A percentile compares a stretch with the other conserved stretches of the same genome.
Conservation (phyloP, 2,888 invertebrate species). For the Melanargia galathea region DNA sequence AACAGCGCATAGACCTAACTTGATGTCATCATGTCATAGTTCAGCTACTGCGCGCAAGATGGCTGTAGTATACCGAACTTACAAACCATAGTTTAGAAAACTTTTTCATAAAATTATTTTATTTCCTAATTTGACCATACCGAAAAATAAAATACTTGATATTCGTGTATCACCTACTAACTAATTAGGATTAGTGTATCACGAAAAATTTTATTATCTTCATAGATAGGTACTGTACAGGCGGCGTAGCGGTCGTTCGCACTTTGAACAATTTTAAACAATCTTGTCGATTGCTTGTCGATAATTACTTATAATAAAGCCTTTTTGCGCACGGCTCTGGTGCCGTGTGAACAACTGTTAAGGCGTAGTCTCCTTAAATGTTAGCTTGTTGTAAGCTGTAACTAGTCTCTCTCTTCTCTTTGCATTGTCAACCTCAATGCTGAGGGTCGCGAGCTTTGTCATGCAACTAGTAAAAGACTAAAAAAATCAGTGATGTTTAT, state of each 20-base stretch:
- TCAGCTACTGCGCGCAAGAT: slow-evolving; percentile 44
- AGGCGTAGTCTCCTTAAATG: slow-evolving; percentile 53
- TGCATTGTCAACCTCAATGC: too few relatives aligned
- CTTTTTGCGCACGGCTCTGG: slow-evolving; percentile 60
- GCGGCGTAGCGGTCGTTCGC: slow-evolving; percentile 20
- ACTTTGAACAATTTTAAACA: slow-evolving; percentile 35
- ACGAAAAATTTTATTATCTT: slow-evolving; percentile 3
- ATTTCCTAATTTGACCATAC: neutral
- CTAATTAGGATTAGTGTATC: slow-evolving; percentile 20
- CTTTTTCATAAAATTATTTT: neutral
- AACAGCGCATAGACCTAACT: neutral
- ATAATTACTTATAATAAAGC: slow-evolving; percentile 46
- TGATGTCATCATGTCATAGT: neutral
- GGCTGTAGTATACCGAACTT: neutral
- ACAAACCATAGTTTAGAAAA: neutral
- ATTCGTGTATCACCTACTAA: neutral
- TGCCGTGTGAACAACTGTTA: slow-evolving; percentile 67
- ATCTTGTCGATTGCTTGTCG: slow-evolving; percentile 31
- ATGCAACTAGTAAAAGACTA: too few relatives aligned
- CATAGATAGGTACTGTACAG: slow-evolving; percentile 13
- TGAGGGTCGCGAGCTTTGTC: too few relatives aligned
- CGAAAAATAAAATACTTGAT: neutral
- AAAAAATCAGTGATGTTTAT: too few relatives aligned
- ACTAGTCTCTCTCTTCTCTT: too few relatives aligned
- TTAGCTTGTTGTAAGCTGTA: too few relatives aligned